Conservation (phyloP, 2,888 invertebrate species). For the Parelbella ahira region DNA sequence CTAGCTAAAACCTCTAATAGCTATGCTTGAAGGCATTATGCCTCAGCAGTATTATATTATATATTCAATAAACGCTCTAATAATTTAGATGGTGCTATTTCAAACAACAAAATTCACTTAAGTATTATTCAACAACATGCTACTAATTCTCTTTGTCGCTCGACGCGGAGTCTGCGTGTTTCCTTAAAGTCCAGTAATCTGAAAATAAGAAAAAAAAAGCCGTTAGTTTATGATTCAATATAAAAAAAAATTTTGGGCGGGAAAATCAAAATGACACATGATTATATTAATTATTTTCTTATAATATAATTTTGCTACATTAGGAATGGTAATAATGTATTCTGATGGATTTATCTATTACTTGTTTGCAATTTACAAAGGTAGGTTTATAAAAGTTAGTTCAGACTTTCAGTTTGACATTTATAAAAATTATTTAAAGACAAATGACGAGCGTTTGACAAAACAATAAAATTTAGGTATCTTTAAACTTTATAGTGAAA, state of each 20-base stretch:
- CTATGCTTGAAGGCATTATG: conserved; percentile 5
- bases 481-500: too few relatives aligned
- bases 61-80: conserved; percentile 42
- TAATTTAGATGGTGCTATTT: conserved; percentile 38
- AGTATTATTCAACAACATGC: conserved; percentile 24
- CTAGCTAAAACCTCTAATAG: conserved; percentile 21
- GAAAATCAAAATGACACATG: too few relatives aligned
- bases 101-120: conserved; percentile 30
- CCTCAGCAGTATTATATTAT: conserved; percentile 31
- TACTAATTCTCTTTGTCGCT: conserved; percentile 73
- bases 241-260: background rate
- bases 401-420: too few relatives aligned
- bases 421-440: too few relatives aligned
- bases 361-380: too few relatives aligned
- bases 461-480: too few relatives aligned
- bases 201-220: conserved; percentile 47
- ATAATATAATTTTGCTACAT: too few relatives aligned
- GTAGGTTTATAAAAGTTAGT: too few relatives aligned
- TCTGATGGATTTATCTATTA: too few relatives aligned
- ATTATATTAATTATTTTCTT: too few relatives aligned
- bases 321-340: too few relatives aligned
- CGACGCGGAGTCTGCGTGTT: conserved; percentile 58
- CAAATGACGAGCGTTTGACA: too few relatives aligned
- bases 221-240: background rate
- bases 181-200: conserved; percentile 78